Base-by-base conservation (phyloP, 2,888 invertebrate genomes). In the Carabus problematicus region DNA sequence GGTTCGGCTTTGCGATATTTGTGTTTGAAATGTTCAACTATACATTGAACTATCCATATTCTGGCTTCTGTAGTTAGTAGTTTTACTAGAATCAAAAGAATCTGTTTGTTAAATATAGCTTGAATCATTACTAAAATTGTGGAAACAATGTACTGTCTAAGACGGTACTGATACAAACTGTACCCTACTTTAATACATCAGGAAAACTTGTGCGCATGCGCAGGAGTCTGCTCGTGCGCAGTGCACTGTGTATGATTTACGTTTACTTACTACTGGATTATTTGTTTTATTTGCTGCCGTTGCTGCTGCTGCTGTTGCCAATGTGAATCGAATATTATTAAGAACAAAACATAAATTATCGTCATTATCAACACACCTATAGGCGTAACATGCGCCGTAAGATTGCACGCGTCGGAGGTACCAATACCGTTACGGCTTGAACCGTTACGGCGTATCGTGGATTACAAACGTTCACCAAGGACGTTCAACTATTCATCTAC, bases 281-380 rank as follows among this genome's bases (percentile, higher is more conserved):
- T 61, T 29, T 47, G 49, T 61, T 61, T 61, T 61, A 61, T 61
- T 47, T 61, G 61, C 29, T 14, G 14, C 49, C 6, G 29, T 29
- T 29, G 14, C 45, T 45, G 45, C 45, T 12, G 14, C 45, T 7
- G 14, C 3, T 45, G 45, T 3, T 16, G 63, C 19, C 52, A 52
- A 63, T 63, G 54, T 54, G 42, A 63, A 61, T 61, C 61, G 54
- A 63, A 63, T 63, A 63, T 45, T 45, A 45, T 63, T 63, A 63
- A 62, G 54, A 63, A 63, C 63, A 63, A 63, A 63, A 63, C 63
- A 63, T 63, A 54, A 63, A 63, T 63, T 63, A 63, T 63, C 63
- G 63, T 63, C 52, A 63, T 63, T 63, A 63, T 63, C 63, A 63
- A 42, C 63, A 63, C 63, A 41, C 63, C 63, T 41, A 63, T 63